Base-by-base conservation (phyloP, 1,140 invertebrate species). In the Bilobella aurantiaca region DNA sequence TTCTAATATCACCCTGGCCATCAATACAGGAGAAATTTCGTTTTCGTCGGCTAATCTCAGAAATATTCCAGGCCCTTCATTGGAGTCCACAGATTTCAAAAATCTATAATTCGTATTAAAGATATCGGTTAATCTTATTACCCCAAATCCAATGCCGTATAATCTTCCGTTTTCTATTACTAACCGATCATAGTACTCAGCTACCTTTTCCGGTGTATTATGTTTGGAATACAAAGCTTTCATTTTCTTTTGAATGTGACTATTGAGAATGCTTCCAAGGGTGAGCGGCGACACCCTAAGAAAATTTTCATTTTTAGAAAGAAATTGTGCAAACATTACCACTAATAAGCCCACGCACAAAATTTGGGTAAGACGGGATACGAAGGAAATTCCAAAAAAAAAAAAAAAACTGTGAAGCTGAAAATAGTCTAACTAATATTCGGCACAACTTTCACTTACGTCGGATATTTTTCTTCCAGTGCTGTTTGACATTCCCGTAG, bases 1-100 rank as follows among this genome's bases (percentile, higher is more conserved):
- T 72, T 87, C 83, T 23, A 89, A 74, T 46, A 90, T 78, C 28
- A 84, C 75, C 73, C 84, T 82, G 29, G 86, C 85, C 28, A 88
- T 75, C 30, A 86, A 75, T 47, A 83, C 80, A 12, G 87, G 86
- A 32, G 82, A 80, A 31, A 85, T 77, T 34, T 82, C 78, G 60
- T 79, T 76, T 47, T 80, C 72, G 67, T 79, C 75, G 5, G 85
- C 79, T 64, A 87, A 77, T 62, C 79, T 76, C 14, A 87, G 67
- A 2, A 89, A 76, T 46, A 86, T 79, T 57, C 80, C 81, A 62
- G 78, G 74, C 46, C 74, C 74, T 63, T 77, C 75, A 14, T 77
- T 74, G n/a, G 37, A 53, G 29, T 72, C 42, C 2, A 76, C 62
- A 12, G 67, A 70, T 57, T 72, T 42, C 12, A 62, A 23, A 63